These are phyloP conservation scores for Cyanoderma ruficeps DNA, from an alignment of 2,113 vertebrate species.

Conservation along the genomic window DNA sequence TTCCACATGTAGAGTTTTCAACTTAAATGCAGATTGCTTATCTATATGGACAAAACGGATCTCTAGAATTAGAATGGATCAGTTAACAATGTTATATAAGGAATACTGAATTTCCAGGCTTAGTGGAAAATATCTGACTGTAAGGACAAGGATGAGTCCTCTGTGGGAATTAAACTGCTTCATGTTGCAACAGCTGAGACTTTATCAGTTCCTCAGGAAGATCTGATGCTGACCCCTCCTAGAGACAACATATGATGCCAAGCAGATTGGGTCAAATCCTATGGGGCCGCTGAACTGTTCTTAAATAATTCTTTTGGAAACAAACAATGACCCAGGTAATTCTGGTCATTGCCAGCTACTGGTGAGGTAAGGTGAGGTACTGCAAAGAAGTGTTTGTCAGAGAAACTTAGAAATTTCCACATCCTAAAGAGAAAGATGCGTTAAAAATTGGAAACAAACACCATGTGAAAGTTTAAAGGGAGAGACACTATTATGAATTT, in stretches of 20 bases:
- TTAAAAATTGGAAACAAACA: neutral
- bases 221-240: neutral
- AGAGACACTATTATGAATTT: neutral
- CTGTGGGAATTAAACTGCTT: neutral
- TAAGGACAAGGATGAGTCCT: neutral
- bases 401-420: neutral
- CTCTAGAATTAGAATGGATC: neutral
- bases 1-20: neutral
- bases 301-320: neutral
- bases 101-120: neutral
- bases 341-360: neutral
- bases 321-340: neutral
- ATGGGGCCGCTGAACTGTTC: neutral
- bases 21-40: neutral
- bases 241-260: neutral
- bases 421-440: neutral
- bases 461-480: neutral
- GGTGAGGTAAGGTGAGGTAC: neutral
- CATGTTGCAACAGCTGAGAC: neutral
- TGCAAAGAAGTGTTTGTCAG: neutral
- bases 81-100: neutral
- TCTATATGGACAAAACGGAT: neutral
- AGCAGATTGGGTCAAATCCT: neutral
- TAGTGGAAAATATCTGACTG: neutral
- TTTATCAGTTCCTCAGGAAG: neutral